Percentiles rank a stretch among this genome's conserved stretches.
These are phyloP conservation scores for Oscheius sp. DNA, from an alignment of 2,888 invertebrate genomes.

Conservation along the genomic window DNA sequence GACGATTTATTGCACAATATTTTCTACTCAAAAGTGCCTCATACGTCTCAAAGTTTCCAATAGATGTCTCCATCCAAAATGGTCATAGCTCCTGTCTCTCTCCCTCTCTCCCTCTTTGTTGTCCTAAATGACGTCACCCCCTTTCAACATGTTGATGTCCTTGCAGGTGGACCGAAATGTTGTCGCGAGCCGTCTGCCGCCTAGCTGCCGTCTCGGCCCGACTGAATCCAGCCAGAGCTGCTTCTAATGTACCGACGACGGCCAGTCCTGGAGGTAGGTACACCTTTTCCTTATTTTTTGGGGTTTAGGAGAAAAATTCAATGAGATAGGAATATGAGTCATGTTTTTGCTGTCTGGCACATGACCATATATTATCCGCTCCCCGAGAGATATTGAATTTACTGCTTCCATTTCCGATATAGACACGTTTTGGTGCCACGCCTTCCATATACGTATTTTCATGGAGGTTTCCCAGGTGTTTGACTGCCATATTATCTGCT, in stretches of 20 bases:
- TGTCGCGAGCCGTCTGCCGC: slow-evolving; percentile 13
- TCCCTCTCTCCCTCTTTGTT: background rate
- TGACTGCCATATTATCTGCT: too few species aligned
- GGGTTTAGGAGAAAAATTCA: too few species aligned
- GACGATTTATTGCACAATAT: too few species aligned
- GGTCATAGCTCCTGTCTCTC: background rate
- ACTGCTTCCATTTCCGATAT: too few species aligned
- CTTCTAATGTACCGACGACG: slow-evolving; percentile 8
- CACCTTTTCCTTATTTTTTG: too few species aligned
- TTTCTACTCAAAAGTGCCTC: too few species aligned
- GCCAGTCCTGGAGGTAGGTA: slow-evolving; percentile 1
- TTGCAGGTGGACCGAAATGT: slow-evolving; percentile 4
- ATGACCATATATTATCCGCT: background rate
- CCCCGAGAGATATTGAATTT: background rate
- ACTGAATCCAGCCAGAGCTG: slow-evolving; percentile 1
- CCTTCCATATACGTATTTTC: too few species aligned
- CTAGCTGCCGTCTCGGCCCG: background rate
- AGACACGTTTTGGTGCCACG: too few species aligned
- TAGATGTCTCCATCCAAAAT: too few species aligned
- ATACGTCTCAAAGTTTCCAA: too few species aligned
- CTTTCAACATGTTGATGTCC: too few species aligned
- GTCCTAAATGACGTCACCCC: background rate
- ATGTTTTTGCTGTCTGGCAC: background rate
- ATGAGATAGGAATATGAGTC: background rate
- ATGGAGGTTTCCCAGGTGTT: too few species aligned